Conservation (phyloP, 2,113 vertebrate genomes). For the Notarius lentiginosus region DNA sequence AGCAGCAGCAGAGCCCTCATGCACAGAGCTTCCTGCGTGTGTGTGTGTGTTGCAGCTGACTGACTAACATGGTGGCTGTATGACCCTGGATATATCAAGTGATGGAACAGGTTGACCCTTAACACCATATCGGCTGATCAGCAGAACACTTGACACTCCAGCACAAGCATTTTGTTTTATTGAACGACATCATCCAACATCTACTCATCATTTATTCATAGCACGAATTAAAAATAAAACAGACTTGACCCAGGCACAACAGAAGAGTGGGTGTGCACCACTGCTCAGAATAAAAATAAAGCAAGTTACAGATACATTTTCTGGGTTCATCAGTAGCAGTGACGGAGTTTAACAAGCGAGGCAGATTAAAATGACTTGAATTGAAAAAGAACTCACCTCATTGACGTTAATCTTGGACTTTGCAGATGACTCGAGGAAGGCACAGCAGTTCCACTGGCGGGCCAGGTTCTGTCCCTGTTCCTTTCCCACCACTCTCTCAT, state of each 20-base stretch:
- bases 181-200: neutral
- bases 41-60: conserved; percentile 20
- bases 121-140: neutral
- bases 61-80: conserved; percentile 27
- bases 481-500: conserved; percentile 96
- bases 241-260: neutral
- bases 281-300: neutral
- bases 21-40: conserved; percentile 42
- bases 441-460: conserved; percentile 96
- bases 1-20: conserved; percentile 10
- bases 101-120: conserved; percentile 38
- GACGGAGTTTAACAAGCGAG: neutral
- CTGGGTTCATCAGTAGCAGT: neutral
- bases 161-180: neutral
- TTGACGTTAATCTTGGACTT: conserved; percentile 99
- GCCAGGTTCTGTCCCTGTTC: conserved; percentile 95
- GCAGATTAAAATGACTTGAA: too few relatives aligned
- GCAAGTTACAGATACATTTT: neutral
- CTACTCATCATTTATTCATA: neutral
- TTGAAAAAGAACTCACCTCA: conserved; percentile 72
- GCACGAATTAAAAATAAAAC: neutral
- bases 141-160: conserved; percentile 11
- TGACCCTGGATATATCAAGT: conserved; percentile 12
- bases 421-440: conserved; percentile 96
- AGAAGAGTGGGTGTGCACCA: neutral